phyloP scores from a whole-genome alignment of 1,140 invertebrate species.

The Heterodera schachtii region DNA sequence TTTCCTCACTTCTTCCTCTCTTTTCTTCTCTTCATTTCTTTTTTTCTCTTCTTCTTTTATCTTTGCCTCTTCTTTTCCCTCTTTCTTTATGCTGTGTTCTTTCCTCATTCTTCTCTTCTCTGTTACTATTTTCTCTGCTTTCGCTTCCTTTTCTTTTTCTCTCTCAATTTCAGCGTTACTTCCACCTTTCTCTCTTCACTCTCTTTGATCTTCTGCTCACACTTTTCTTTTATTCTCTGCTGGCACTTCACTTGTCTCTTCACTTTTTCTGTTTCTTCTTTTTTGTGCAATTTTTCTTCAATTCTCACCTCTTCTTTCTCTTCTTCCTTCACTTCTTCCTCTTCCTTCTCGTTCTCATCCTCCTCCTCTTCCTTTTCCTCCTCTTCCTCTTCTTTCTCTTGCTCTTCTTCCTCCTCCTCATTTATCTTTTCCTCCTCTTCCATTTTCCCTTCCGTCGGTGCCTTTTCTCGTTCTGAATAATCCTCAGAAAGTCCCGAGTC shows the following conservation, averaged over 20 bases:
- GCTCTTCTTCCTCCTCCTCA: background rate
- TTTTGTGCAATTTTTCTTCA: background rate
- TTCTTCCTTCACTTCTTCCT: background rate
- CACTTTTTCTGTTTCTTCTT: background rate
- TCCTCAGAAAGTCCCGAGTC: slow-evolving; percentile 47
- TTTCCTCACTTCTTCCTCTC: background rate
- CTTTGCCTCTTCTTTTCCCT: background rate
- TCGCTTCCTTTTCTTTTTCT: slow-evolving; percentile 5
- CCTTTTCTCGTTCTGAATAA: slow-evolving; percentile 23
- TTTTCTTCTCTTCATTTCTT: background rate
- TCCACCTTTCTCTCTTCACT: slow-evolving; percentile 16
- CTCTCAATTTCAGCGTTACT: background rate
- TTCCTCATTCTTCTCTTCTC: background rate
- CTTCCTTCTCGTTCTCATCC: background rate
- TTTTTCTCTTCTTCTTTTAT: background rate
- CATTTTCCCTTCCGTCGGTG: background rate
- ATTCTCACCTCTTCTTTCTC: background rate
- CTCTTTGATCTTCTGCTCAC: background rate
- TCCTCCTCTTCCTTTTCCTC: background rate
- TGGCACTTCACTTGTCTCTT: background rate
- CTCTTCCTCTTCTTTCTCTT: background rate
- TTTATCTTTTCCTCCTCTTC: background rate
- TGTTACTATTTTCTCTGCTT: slow-evolving; percentile 2
- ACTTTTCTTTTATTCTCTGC: background rate
- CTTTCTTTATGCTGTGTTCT: background rate